Evolutionary conservation across 2,888 invertebrate genomes (phyloP), one percentile per base, ranked within the genome.

Genomic region (Nomada ruficornis): DNA sequence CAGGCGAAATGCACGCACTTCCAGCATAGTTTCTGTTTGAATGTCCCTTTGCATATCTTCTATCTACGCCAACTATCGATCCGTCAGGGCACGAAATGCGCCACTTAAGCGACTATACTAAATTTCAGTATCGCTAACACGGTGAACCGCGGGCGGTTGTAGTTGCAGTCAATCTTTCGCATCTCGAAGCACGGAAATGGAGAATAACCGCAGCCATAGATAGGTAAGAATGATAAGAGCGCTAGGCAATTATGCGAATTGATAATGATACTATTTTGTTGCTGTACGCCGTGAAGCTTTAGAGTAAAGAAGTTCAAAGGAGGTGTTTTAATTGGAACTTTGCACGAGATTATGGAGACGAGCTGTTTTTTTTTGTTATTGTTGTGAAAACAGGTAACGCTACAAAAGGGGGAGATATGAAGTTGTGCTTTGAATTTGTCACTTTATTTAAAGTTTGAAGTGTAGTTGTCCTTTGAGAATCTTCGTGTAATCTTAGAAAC

Each of bases 61-160:
- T 64, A 83, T 86, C 81, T 84, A 81, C 62, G 42, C 69, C 47
- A 26, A 9, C 23, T 86, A 87, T 87, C 85, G 87, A 86, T 85
- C 80, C 86, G 82, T 60, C 74, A 80, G 55, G 50, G 71, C 68
- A 87, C 76, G 70, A 78, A 81, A 84, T 69, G 71, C 76, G 78
- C 70, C 77, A 69, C 79, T 82, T 76, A 75, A 75, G 42, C 68
- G 64, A 71, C 59, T 72, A 60, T 60, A 67, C 52, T 73, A 81
- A 83, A 77, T 73, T 83, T 67, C 65, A 62, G 52, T 73, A 81
- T 70, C 69, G 52, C 70, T 10, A 11, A 20, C 50, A 59, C 54
- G 52, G 68, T 26, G 59, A 63, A 69, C 67, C 20, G 20, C 23
- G 15, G 47, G 63, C 9, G 42, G 29, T n/a, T 11, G 26, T 9